Base-by-base conservation (phyloP, 2,113 vertebrate species). In the Dinomys branickii region DNA sequence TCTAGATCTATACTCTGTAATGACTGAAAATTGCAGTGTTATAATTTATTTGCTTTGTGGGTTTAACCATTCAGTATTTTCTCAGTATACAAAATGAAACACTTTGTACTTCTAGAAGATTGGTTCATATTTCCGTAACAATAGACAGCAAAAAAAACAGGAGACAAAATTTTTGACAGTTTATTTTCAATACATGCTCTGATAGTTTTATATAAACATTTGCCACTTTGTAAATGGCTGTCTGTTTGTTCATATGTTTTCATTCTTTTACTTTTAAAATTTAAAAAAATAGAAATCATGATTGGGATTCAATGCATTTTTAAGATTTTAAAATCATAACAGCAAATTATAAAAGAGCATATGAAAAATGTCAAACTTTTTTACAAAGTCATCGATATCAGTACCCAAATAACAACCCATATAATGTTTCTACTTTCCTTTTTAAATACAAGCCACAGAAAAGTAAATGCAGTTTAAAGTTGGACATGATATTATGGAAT, bases 181-280 rank as follows among this genome's bases (percentile, higher is more conserved):
- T 94, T 93, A 9, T 92, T 96, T 83, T 93, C 17, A 94, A 61
- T 77, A 22, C 54, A 90, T 2, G 44, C 33, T 38, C 33, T 89
- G 80, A 73, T 26, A 38, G 56, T 85, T 94, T 71, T 85, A 69
- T 67, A 56, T 77, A 61, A 83, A 38, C 80, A 35, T 59, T n/a
- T n/a, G n/a, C n/a, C n/a, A n/a, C n/a, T n/a, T n/a, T n/a, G n/a
- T n/a, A n/a, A n/a, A n/a, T n/a, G n/a, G n/a, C n/a, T n/a, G n/a
- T n/a, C n/a, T n/a, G n/a, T n/a, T n/a, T n/a, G n/a, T n/a, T n/a
- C n/a, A n/a, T n/a, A n/a, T n/a, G n/a, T n/a, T n/a, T n/a, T n/a
- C n/a, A n/a, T n/a, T n/a, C n/a, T n/a, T n/a, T n/a, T n/a, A n/a
- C n/a, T n/a, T n/a, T n/a, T n/a, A n/a, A n/a, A n/a, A n/a, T n/a